Evolutionary conservation across 2,113 vertebrate genomes (phyloP), one percentile per base, ranked within the genome.

Genomic region (Mystacornis crossleyi): DNA sequence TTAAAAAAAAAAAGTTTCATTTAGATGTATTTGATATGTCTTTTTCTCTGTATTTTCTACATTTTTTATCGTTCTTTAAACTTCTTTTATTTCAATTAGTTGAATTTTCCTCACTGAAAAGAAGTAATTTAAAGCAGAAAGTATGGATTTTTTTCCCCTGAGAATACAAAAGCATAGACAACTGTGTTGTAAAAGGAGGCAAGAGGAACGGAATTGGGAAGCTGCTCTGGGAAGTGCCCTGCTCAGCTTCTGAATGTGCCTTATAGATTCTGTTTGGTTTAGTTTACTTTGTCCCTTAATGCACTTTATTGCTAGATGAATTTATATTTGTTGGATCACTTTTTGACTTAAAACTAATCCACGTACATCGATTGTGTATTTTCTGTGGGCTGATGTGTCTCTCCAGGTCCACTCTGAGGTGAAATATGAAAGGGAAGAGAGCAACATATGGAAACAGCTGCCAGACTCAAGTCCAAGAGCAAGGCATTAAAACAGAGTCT

Each of bases 311-410:
- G 11, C 16, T 71, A 47, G n/a, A 7, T 45, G 53, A 55, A 24
- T 40, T 64, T 24, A 6, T 66, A 67, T 60, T 36, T 34, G 5
- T 33, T 78, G 34, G 8, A 66, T 70, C 51, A 43, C 19, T 55
- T 91, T 87, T 64, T 67, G 10, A 53, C 25, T 82, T 45, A 69
- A 87, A 90, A 67, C 21, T 47, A 69, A 25, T 6, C 43, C 10
- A 6, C 0, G 0, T 33, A 38, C 38, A 60, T 4, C 45, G 24
- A 53, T 3, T 0, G 0, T 51, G 38, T 19, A 10, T 53, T 81
- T 92, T 71, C 62, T 55, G 42, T n/a, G 60, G 53, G 45, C 57
- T 75, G 40, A 4, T 2, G 4, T 34, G 6, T 21, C 55, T 73
- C 50, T 57, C 24, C 34, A 62, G 40, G 13, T 40, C 21, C 18